Conservation (phyloP, 1,140 invertebrate species). For the Bilobella aurantiaca region DNA sequence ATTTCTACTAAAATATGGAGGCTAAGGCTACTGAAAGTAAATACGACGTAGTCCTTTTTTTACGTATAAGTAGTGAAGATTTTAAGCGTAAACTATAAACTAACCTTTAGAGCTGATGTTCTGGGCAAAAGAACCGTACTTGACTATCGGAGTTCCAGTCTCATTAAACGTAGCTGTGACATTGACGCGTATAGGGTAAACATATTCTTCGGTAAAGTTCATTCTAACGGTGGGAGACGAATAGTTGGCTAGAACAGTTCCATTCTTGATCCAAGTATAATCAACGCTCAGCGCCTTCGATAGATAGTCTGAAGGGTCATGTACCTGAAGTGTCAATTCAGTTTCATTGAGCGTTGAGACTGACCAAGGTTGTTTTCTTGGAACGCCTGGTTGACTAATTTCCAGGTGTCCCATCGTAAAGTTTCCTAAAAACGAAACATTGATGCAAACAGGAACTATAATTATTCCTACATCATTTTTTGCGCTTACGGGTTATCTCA, state of each 20-base stretch:
- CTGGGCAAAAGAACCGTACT: slow-evolving; percentile 21
- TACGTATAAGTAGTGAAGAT: no score
- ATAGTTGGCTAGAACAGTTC: slow-evolving; percentile 20
- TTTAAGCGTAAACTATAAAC: no score
- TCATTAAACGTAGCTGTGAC: slow-evolving; percentile 22
- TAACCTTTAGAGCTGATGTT: slow-evolving; percentile 27
- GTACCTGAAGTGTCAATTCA: slow-evolving; percentile 15
- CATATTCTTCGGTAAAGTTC: slow-evolving; percentile 26
- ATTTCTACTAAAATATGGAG: no score
- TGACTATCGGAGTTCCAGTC: background rate
- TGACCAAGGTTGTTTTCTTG: background rate
- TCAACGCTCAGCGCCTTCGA: slow-evolving; percentile 13
- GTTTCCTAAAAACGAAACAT: slow-evolving; percentile 15
- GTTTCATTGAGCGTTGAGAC: slow-evolving; percentile 25
- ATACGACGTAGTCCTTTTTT: no score
- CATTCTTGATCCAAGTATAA: slow-evolving; percentile 26
- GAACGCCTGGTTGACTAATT: slow-evolving; percentile 14
- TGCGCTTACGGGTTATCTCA: slow-evolving; percentile 6
- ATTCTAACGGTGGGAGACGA: slow-evolving; percentile 9
- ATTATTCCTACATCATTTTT: background rate
- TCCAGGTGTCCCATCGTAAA: slow-evolving; percentile 23
- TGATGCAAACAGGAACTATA: slow-evolving; percentile 9
- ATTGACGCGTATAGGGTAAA: slow-evolving; percentile 14
- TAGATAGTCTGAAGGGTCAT: slow-evolving; percentile 26
- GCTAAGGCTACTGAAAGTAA: no score